Percentiles rank a stretch among this genome's conserved stretches.
These are phyloP conservation scores for Cyanistes caeruleus DNA, from an alignment of 2,113 vertebrate species.

Conservation along the genomic window DNA sequence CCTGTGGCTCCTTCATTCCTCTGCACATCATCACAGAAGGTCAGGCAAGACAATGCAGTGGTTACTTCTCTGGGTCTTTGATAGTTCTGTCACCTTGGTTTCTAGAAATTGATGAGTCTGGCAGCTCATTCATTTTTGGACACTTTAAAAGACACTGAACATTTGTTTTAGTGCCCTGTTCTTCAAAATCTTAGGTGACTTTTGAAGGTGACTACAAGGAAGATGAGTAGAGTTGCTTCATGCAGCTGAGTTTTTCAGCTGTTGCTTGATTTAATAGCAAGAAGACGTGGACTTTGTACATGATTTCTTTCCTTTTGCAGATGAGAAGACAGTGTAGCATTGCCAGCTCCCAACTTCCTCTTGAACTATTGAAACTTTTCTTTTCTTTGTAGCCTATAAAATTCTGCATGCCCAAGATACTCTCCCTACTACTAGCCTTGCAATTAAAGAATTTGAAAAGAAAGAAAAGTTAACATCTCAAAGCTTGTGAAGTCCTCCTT, in stretches of 20 bases:
- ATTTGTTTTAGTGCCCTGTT: constrained; percentile 45
- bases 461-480: neutral
- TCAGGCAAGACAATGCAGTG: constrained; percentile 29
- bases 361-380: neutral
- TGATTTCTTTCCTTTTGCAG: neutral
- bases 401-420: neutral
- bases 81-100: constrained; percentile 47
- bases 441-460: constrained; percentile 27
- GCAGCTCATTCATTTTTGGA: constrained; percentile 35
- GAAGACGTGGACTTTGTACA: neutral
- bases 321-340: neutral
- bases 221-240: constrained; percentile 1
- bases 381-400: neutral
- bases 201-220: constrained; percentile 56
- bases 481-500: neutral
- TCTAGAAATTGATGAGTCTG: constrained; percentile 64
- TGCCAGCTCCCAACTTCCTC: neutral
- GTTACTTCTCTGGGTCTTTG: constrained; percentile 55
- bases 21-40: constrained; percentile 41
- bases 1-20: constrained; percentile 16
- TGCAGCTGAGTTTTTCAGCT: neutral
- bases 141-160: constrained; percentile 44
- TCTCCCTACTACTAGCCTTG: neutral
- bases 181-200: constrained; percentile 41
- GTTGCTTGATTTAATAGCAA: constrained; percentile 21